Evolutionary conservation across 2,797 vertebrate genomes (phyloP), one percentile per base, ranked within the genome.

Genomic region (Pseudochromis fuscus): DNA sequence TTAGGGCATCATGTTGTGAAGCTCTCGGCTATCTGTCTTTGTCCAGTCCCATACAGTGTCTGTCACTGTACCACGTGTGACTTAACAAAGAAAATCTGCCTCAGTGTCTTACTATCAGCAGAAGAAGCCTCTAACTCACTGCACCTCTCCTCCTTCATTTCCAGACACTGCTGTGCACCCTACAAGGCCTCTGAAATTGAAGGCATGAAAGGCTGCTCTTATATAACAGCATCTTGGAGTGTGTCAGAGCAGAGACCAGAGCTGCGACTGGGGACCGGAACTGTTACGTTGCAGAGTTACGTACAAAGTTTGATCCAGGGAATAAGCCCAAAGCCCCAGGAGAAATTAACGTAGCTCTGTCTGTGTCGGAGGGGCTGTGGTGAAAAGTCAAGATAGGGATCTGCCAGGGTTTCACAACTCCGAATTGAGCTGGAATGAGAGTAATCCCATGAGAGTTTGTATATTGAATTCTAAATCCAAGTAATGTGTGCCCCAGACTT

Each of bases 191-290:
- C 33, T 78, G 40, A 72, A 79, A 76, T 71, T 42, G 75, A 67
- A 83, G 67, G 59, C 72, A 73, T 71, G 55, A 72, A 80, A 68
- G 61, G 44, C 75, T 83, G 62, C 53, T 71, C 66, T 90, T 89
- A 82, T 77, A 63, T 84, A 91, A 90, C 72, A 61, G 40, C 31
- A 58, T 85, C 67, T 83, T 52, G 42, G 77, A 86, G 82, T 83
- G 77, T 89, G 78, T 73, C 80, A 81, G 75, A 79, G 59, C 66
- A 49, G 48, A 77, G 67, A 82, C 33, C 12, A 4, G 35, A 69
- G 44, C 70, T 58, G 59, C 67, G 64, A 79, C 65, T 53, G 50
- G 31, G 38, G 33, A 19, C n/a, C n/a, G 40, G 28, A 69, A 40
- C 71, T 57, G 60, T 86, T 86, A 79, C 53, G 58, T 76, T 69